phyloP scores from a whole-genome alignment of 2,797 vertebrate genomes.

The Numenius phaeopus region DNA sequence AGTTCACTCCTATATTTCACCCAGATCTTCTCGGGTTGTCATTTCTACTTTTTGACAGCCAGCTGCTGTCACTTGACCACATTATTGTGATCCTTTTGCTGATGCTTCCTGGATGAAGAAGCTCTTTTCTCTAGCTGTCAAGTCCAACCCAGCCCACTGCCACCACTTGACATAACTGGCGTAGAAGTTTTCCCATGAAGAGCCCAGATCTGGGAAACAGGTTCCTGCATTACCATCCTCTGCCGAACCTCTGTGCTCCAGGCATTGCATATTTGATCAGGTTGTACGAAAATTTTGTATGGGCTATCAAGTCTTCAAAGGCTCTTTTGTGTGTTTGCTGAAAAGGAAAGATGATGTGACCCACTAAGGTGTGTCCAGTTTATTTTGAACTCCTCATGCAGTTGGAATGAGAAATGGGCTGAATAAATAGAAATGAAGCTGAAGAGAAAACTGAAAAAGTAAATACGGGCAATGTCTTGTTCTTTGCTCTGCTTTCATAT shows the following conservation, averaged over 20 bases:
- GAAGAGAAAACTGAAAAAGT: not conserved
- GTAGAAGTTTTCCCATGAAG: not conserved
- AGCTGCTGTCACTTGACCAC: not conserved
- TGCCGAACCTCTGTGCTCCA: not conserved
- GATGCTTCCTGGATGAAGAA: not conserved
- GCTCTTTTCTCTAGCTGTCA: conserved; percentile 34
- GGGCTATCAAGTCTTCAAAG: not conserved
- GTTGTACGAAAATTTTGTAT: not conserved
- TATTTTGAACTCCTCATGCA: not conserved
- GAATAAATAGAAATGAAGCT: not conserved
- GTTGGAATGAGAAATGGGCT: not conserved
- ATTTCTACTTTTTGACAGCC: conserved; percentile 23
- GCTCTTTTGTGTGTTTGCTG: not conserved
- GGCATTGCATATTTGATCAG: not conserved
- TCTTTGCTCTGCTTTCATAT: not conserved
- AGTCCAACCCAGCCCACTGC: not conserved
- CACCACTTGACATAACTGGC: conserved; percentile 2
- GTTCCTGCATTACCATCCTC: not conserved
- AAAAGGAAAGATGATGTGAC: not conserved
- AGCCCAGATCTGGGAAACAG: not conserved
- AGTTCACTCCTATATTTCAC: conserved; percentile 24
- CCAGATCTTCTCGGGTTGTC: not conserved
- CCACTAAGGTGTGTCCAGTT: not conserved
- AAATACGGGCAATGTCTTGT: not conserved
- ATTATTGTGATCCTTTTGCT: not conserved